Base-by-base conservation (phyloP, 2,797 vertebrate genomes). In the Perodicticus potto region DNA sequence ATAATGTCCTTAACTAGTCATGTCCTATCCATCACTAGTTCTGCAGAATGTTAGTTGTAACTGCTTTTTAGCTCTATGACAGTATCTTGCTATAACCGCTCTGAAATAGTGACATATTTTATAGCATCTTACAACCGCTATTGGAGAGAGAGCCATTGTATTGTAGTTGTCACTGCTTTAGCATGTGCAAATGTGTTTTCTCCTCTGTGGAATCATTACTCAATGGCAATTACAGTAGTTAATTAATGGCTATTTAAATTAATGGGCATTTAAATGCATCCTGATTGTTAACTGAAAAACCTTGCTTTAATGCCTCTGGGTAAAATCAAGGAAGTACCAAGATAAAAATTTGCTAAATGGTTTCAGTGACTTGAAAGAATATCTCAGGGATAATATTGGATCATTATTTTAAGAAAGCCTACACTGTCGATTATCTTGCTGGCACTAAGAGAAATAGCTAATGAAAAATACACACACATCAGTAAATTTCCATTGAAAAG, bases 261-360 rank as follows among this genome's bases (percentile, higher is more conserved):
- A 82, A 53, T 37, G 32, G 2, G 4, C 2, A 81, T 93, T 91
- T 92, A 84, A 89, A 84, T 86, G 53, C 2, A 83, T 65, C n/a
- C 7, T 81, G 57, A 59, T 69, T 90, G 34, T 53, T 70, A 9
- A 72, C 45, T 96, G 34, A 92, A 81, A 93, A 76, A 85, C 2
- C 73, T 81, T 83, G 37, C 45, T 90, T 85, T 82, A 84, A 67
- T 84, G 32, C 19, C 3, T 96, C 84, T 19, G 86, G 16, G 32
- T 63, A 88, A 92, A 88, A 49, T 78, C 13, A 81, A 81, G 77
- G 70, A 82, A 91, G 32, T 40, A 63, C 2, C 17, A 69, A 73
- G 27, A 86, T 86, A 32, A 94, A 89, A 93, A 87, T 93, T 93
- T 83, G n/a, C n/a, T 73, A 16, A 82, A 73, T 82, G 25, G 45